Conservation (phyloP, 2,888 invertebrate species). For the Resseliella maxima region DNA sequence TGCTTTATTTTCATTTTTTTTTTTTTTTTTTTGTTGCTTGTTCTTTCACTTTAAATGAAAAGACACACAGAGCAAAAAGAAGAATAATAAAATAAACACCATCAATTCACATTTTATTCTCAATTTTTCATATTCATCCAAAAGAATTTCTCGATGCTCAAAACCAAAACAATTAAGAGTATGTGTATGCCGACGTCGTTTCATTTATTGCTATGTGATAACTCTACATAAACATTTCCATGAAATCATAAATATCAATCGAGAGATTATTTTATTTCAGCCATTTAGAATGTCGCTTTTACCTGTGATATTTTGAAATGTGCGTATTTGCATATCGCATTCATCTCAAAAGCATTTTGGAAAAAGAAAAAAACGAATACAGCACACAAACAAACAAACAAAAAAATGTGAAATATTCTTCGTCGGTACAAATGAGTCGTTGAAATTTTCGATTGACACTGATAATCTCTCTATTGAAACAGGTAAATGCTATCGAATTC, state of each 20-base stretch:
- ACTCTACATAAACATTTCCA: neutral
- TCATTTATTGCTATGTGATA: neutral
- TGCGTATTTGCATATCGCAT: conserved; percentile 39
- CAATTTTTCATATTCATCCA: no score
- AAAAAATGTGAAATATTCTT: conserved; percentile 5
- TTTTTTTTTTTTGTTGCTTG: no score
- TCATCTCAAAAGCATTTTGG: no score
- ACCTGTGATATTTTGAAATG: neutral
- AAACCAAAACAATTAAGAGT: neutral
- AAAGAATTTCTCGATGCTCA: neutral
- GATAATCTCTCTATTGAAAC: neutral
- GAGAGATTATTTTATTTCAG: neutral
- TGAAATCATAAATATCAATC: conserved; percentile 50
- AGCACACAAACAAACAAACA: no score
- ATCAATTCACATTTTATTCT: neutral
- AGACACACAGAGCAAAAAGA: no score
- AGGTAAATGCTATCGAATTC: neutral
- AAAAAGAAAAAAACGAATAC: no score
- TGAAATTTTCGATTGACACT: conserved; percentile 2
- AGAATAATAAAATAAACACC: no score
- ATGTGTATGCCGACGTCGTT: neutral
- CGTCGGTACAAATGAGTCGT: neutral
- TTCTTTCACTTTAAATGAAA: no score
- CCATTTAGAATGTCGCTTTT: neutral
- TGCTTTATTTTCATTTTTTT: no score